These are phyloP conservation scores for Ophion obscuratus DNA, from an alignment of 2,888 invertebrate genomes.

Conservation along the genomic window DNA sequence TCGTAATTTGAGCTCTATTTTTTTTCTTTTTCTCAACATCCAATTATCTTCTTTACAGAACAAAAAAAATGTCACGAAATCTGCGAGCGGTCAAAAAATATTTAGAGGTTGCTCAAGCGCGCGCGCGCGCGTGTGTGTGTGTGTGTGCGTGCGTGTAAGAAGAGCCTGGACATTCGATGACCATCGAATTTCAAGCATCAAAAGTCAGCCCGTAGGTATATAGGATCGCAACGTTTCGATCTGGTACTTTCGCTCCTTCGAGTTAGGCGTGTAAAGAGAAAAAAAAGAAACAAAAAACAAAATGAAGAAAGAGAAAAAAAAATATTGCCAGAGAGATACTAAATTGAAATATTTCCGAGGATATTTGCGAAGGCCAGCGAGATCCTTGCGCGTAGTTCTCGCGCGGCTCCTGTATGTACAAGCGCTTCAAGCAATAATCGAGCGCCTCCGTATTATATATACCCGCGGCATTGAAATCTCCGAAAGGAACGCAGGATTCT, in stretches of 20 bases:
- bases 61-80: too few relatives aligned
- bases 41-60: too few relatives aligned
- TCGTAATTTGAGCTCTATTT: too few relatives aligned
- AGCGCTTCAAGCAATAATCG: conserved; percentile 2
- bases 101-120: too few relatives aligned
- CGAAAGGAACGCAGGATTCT: conserved; percentile 45
- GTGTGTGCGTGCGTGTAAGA: conserved; percentile 17
- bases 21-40: too few relatives aligned
- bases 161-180: conserved; percentile 61
- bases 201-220: conserved; percentile 1
- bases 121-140: too few relatives aligned
- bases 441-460: conserved; percentile 1
- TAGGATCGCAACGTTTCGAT: conserved; percentile 12
- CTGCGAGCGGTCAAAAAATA: too few relatives aligned
- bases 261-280: conserved; percentile 7
- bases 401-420: neutral
- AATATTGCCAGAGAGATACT: conserved; percentile 19
- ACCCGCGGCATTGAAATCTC: conserved; percentile 64
- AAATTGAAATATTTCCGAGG: conserved; percentile 48
- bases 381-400: conserved; percentile 28
- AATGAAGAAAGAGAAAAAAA: conserved; percentile 26
- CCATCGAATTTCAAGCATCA: conserved; percentile 42
- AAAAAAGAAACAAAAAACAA: conserved; percentile 11
- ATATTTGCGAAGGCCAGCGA: conserved; percentile 54
- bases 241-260: conserved; percentile 38